Conservation (phyloP, 2,888 invertebrate genomes). For the Leucania comma region DNA sequence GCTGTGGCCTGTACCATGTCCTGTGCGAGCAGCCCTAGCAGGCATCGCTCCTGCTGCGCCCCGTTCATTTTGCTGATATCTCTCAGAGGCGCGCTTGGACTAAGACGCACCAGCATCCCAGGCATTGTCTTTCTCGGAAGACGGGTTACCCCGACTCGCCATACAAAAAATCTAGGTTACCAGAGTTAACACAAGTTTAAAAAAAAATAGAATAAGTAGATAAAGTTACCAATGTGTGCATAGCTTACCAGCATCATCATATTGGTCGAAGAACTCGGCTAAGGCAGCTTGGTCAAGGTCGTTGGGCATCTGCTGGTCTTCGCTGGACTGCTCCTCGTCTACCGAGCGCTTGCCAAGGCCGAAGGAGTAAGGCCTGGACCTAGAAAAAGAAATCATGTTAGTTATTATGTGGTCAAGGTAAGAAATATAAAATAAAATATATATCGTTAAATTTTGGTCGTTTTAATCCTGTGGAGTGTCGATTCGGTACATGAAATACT, state of each 20-base stretch:
- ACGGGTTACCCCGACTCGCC: too few species aligned
- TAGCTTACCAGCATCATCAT: conserved; percentile 80
- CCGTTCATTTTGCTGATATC: too few species aligned
- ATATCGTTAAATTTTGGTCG: too few species aligned
- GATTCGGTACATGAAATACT: too few species aligned
- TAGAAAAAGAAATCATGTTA: conserved; percentile 47
- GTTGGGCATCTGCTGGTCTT: conserved; percentile 69
- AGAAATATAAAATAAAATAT: neutral
- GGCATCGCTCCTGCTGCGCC: too few species aligned
- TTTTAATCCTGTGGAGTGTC: too few species aligned
- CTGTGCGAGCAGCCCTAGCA: too few species aligned
- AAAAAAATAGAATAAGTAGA: neutral
- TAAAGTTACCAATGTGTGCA: neutral
- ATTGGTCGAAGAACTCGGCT: conserved; percentile 82
- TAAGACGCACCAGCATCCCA: too few species aligned
- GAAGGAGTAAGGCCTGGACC: conserved; percentile 85
- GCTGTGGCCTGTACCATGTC: too few species aligned
- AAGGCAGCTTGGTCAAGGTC: conserved; percentile 82
- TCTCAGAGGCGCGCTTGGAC: too few species aligned
- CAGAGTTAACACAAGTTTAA: too few species aligned
- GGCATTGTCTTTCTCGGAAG: too few species aligned
- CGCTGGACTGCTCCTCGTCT: conserved; percentile 81
- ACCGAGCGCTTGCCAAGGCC: conserved; percentile 88
- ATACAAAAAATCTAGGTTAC: neutral
- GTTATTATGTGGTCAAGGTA: neutral